Conservation (phyloP, 1,140 invertebrate genomes). For the Callitettix versicolor region DNA sequence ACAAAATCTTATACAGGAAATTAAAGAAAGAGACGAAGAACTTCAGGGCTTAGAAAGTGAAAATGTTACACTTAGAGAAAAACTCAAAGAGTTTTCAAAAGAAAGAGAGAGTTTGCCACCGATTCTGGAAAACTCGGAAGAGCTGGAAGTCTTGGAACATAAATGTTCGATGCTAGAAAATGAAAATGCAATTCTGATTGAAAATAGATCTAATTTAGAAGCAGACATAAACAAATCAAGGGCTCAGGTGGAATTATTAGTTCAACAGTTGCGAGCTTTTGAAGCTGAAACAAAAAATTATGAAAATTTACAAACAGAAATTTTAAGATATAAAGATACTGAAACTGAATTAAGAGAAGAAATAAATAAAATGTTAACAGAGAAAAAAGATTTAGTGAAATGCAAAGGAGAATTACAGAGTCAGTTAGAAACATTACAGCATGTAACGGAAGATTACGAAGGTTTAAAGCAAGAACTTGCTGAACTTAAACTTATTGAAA, state of each 20-base stretch:
- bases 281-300: slow-evolving; percentile 17
- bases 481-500: slow-evolving; percentile 9
- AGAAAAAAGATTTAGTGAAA: neutral
- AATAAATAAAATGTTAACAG: slow-evolving; percentile 1
- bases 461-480: slow-evolving; percentile 11
- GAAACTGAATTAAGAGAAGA: slow-evolving; percentile 2
- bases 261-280: neutral
- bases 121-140: slow-evolving; percentile 17
- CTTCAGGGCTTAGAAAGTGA: slow-evolving; percentile 18
- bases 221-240: slow-evolving; percentile 10
- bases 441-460: neutral
- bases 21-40: slow-evolving; percentile 19
- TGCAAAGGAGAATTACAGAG: slow-evolving; percentile 5
- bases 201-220: slow-evolving; percentile 19
- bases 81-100: slow-evolving; percentile 12
- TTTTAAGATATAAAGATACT: slow-evolving; percentile 9
- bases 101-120: slow-evolving; percentile 12
- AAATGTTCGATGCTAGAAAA: slow-evolving; percentile 6
- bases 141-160: slow-evolving; percentile 15
- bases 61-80: slow-evolving; percentile 13
- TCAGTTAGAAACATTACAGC: slow-evolving; percentile 1
- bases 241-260: slow-evolving; percentile 4
- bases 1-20: slow-evolving; percentile 13
- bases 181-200: slow-evolving; percentile 8
- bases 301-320: slow-evolving; percentile 19